phyloP scores from a whole-genome alignment of 30 jellyfish, hydroid and myxozoan species.

The Turritopsis rubra region DNA sequence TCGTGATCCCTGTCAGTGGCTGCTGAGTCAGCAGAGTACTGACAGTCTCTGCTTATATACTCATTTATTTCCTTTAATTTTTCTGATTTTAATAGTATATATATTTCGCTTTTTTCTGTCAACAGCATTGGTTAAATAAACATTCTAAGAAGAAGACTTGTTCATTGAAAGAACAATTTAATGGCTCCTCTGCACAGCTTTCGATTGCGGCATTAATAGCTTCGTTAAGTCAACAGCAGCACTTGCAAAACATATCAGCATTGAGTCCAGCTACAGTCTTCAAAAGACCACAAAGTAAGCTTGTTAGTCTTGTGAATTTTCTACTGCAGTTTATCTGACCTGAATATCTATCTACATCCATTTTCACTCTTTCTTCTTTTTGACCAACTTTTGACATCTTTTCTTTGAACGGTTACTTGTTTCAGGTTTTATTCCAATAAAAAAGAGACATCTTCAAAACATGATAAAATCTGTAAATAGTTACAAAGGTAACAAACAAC shows the following conservation, averaged over 20 bases:
- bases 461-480: background rate
- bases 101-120: background rate
- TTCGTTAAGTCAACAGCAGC: background rate
- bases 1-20: too few species aligned
- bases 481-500: background rate
- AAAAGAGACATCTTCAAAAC: constrained; percentile 2
- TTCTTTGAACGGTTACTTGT: background rate
- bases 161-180: background rate
- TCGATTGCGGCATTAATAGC: constrained; percentile 12
- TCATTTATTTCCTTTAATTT: background rate
- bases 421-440: constrained; percentile 21
- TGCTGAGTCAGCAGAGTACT: too few species aligned
- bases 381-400: background rate
- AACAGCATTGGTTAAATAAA: constrained; percentile 15
- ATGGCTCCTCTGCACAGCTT: background rate
- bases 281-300: constrained; percentile 21
- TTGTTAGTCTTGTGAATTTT: too few species aligned
- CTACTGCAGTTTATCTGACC: too few species aligned
- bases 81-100: background rate
- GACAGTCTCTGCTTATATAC: background rate
- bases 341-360: too few species aligned
- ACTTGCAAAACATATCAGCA: background rate
- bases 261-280: constrained; percentile 8
- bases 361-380: background rate
- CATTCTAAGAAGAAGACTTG: background rate